Evolutionary conservation across 2,888 invertebrate species (phyloP).

Genomic region (Pegoplata infirma): DNA sequence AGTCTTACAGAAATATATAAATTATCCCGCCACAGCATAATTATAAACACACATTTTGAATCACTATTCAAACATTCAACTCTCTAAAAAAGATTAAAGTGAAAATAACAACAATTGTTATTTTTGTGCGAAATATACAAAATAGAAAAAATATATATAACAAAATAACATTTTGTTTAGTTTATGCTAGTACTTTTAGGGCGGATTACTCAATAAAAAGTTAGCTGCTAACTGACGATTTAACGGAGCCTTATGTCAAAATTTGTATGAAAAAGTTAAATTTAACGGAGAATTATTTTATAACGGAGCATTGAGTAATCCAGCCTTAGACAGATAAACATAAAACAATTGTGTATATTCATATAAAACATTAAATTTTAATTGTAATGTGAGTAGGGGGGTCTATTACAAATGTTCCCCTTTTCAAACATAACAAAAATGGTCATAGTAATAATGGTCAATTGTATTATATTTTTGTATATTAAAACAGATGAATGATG

Average conservation of each 20-base stretch:
- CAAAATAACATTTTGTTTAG: conserved; percentile 23
- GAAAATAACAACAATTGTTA: conserved; percentile 2
- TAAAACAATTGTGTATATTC: background rate
- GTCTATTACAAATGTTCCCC: background rate
- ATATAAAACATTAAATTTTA: background rate
- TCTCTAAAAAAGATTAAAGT: conserved; percentile 9
- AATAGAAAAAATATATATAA: background rate
- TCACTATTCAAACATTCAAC: background rate
- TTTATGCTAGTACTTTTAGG: conserved; percentile 20
- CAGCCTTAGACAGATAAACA: too few species aligned
- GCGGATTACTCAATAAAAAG: too few species aligned
- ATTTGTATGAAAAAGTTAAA: too few species aligned
- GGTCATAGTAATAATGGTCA: background rate
- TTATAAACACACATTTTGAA: background rate
- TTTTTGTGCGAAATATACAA: conserved; percentile 20
- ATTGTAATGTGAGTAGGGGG: background rate
- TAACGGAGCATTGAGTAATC: too few species aligned
- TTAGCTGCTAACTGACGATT: too few species aligned
- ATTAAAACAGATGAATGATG: background rate
- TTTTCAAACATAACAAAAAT: background rate
- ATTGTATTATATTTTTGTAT: background rate
- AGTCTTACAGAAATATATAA: too few species aligned
- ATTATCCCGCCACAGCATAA: too few species aligned
- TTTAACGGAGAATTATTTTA: too few species aligned
- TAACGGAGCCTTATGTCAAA: too few species aligned